These are phyloP conservation scores for Xylota segnis DNA, from an alignment of 2,888 invertebrate species.

Conservation along the genomic window DNA sequence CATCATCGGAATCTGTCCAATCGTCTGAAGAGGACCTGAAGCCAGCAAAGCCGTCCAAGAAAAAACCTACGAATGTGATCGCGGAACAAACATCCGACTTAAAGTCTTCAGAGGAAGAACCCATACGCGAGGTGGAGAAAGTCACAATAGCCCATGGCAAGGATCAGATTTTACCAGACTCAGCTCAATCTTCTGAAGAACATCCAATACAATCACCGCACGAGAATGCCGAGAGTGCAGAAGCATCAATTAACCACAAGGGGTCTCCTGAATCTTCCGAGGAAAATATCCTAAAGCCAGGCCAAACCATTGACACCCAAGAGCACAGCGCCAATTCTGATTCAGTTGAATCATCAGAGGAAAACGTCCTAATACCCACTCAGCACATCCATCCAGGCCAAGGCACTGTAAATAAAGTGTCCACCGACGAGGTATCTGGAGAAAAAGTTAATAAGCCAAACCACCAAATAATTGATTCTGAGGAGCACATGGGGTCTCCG, in stretches of 20 bases:
- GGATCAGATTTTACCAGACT: too few species aligned
- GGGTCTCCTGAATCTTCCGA: too few species aligned
- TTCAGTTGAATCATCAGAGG: neutral
- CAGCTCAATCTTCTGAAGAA: conserved; percentile 3
- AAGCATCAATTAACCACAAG: neutral
- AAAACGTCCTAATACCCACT: neutral
- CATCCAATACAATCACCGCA: neutral
- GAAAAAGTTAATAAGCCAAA: too few species aligned
- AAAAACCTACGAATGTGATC: neutral
- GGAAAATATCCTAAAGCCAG: too few species aligned
- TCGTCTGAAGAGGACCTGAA: neutral
- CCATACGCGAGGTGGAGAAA: neutral
- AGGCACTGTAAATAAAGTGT: neutral
- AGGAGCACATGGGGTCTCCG: neutral
- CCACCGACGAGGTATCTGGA: too few species aligned
- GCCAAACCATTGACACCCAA: neutral
- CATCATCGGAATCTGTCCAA: neutral
- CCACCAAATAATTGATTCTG: too few species aligned
- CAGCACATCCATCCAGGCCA: neutral
- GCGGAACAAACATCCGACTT: neutral
- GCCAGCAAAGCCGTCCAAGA: neutral
- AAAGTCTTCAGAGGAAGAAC: neutral
- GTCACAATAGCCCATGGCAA: neutral
- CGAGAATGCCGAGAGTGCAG: too few species aligned
- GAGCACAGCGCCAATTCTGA: neutral